Conservation (phyloP, 2,797 vertebrate genomes). For the Spinibarbus caldwelli region DNA sequence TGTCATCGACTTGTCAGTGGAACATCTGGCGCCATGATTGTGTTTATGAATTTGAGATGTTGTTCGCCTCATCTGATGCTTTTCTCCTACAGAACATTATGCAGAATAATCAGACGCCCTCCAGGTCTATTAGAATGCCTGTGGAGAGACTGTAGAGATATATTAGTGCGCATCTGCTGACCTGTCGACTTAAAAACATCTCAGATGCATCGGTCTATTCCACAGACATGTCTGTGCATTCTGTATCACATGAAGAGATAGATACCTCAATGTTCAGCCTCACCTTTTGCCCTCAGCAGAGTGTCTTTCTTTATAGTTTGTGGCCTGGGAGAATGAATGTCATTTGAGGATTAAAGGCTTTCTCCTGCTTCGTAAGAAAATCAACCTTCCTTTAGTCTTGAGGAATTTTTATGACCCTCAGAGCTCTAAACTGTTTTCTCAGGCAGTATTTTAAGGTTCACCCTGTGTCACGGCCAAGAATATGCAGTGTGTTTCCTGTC, state of each 20-base stretch:
- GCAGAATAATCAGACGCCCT: conserved; percentile 11
- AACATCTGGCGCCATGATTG: background rate
- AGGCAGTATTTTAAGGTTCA: conserved; percentile 27
- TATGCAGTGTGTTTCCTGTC: conserved; percentile 40
- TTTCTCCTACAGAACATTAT: background rate
- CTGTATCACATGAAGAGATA: background rate
- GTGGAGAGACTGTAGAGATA: conserved; percentile 1
- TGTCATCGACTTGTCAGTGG: background rate
- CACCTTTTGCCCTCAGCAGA: background rate
- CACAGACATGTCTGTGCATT: background rate
- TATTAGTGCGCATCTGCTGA: background rate
- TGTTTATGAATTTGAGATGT: conserved; percentile 6
- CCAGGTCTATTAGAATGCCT: conserved; percentile 27
- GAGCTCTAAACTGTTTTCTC: conserved; percentile 34
- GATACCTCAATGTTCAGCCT: background rate
- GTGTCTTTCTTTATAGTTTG: background rate
- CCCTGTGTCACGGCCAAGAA: conserved; percentile 32
- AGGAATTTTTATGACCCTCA: conserved; percentile 39
- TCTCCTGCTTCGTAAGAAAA: conserved; percentile 6
- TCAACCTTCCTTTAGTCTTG: conserved; percentile 20
- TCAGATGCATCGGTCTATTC: background rate
- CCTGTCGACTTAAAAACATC: conserved; percentile 13
- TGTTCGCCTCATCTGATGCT: background rate
- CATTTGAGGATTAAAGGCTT: background rate
- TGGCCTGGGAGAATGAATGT: conserved; percentile 18